Evolutionary conservation across 2,888 invertebrate species (phyloP).

Genomic region (Gymnoscelis rufifasciata): DNA sequence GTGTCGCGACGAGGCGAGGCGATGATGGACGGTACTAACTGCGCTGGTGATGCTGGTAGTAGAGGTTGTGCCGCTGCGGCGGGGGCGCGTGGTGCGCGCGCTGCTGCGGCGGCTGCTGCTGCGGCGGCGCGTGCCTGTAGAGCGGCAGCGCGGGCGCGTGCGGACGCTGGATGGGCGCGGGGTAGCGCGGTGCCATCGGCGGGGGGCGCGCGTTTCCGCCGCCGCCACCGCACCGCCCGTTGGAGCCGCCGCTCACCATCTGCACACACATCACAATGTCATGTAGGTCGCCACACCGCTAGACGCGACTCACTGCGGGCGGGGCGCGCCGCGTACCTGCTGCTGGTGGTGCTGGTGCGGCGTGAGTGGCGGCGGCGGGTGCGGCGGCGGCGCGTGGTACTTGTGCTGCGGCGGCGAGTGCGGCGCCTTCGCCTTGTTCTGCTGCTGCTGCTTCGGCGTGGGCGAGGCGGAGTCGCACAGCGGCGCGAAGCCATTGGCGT

Average conservation of each 20-base stretch:
- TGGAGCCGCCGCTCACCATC: slow-evolving; percentile 61
- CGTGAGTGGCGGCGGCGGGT: slow-evolving; percentile 57
- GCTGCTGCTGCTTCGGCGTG: slow-evolving; percentile 61
- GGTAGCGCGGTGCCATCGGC: slow-evolving; percentile 71
- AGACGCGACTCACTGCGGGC: slow-evolving; percentile 39
- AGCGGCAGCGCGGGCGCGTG: slow-evolving; percentile 62
- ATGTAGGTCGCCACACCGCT: slow-evolving; percentile 3
- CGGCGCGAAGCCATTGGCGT: slow-evolving; percentile 76
- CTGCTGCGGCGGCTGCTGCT: slow-evolving; percentile 30
- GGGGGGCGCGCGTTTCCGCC: slow-evolving; percentile 43
- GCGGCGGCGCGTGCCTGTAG: slow-evolving; percentile 55
- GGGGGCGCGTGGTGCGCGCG: slow-evolving; percentile 39
- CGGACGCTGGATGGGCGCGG: slow-evolving; percentile 78
- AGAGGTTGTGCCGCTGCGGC: slow-evolving; percentile 50
- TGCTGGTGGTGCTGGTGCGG: slow-evolving; percentile 66
- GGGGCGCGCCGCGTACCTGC: slow-evolving; percentile 29
- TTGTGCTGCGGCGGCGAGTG: slow-evolving; percentile 75
- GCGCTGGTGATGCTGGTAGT: slow-evolving; percentile 73
- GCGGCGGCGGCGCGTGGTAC: slow-evolving; percentile 65
- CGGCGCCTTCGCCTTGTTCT: slow-evolving; percentile 58
- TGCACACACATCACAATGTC: slow-evolving; percentile 31
- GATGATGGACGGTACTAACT: slow-evolving; percentile 49
- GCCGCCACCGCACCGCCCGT: slow-evolving; percentile 53
- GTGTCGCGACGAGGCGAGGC: slow-evolving; percentile 6
- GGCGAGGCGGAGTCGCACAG: slow-evolving; percentile 80